Conservation (phyloP, 2,888 invertebrate species). For the Meloe dianella region DNA sequence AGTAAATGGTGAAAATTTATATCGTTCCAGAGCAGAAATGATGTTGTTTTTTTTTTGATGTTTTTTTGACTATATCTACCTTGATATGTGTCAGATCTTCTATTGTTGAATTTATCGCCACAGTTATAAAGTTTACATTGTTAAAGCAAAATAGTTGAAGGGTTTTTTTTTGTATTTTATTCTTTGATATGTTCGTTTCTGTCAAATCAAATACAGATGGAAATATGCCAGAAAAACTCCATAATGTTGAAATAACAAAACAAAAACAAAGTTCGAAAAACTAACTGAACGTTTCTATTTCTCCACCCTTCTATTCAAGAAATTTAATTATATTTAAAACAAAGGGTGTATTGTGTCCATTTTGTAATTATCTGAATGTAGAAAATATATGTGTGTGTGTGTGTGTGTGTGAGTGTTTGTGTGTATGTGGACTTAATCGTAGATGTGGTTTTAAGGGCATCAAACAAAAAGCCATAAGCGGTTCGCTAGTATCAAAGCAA, state of each 20-base stretch:
- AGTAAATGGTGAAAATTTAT: neutral
- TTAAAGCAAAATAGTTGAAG: neutral
- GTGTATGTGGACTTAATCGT: too few relatives aligned
- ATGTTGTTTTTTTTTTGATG: neutral
- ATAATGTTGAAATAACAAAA: too few relatives aligned
- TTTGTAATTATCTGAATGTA: conserved; percentile 40
- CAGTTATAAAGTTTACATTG: conserved; percentile 7
- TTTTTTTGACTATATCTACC: neutral
- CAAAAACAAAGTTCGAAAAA: too few relatives aligned
- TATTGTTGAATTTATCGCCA: conserved; percentile 5
- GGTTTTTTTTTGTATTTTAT: neutral
- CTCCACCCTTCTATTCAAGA: conserved; percentile 26
- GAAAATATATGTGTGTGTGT: conserved; percentile 31
- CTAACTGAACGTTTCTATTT: too few relatives aligned
- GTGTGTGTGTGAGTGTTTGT: conserved; percentile 31
- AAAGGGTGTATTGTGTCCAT: conserved; percentile 34
- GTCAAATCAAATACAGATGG: neutral
- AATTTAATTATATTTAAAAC: conserved; percentile 34
- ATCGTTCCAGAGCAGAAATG: neutral
- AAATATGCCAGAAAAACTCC: neutral
- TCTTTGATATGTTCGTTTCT: neutral
- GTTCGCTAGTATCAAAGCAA: conserved; percentile 36
- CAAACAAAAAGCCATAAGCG: conserved; percentile 39
- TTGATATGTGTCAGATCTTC: neutral
- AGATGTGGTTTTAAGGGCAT: conserved; percentile 4